Conservation (phyloP, 1,140 invertebrate genomes). For the Drosophila pallidifrons region DNA sequence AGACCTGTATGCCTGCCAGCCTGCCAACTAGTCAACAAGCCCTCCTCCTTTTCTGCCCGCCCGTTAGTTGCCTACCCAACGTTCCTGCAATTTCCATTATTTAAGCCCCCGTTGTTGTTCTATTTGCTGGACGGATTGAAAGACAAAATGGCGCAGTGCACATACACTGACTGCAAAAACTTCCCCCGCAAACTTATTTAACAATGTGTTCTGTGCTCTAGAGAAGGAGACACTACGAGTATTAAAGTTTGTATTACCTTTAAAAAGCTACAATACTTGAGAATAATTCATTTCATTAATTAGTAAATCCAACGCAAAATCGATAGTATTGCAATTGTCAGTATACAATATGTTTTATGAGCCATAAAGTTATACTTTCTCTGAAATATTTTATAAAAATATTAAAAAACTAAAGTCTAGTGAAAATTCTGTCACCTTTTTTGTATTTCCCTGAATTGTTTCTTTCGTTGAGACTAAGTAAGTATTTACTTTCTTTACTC, state of each 20-base stretch:
- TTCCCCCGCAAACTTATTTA: constrained; percentile 4
- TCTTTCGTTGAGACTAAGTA: too few relatives aligned
- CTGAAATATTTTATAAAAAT: too few relatives aligned
- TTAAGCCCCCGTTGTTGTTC: constrained; percentile 25
- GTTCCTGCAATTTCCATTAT: constrained; percentile 21
- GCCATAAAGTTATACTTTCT: too few relatives aligned
- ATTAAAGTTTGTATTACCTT: not conserved
- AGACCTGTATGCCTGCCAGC: too few relatives aligned
- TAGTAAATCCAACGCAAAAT: not conserved
- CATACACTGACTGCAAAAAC: not conserved
- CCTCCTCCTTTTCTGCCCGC: not conserved
- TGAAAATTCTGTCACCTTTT: too few relatives aligned
- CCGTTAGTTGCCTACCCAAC: not conserved
- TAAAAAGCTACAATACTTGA: not conserved
- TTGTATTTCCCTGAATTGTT: too few relatives aligned
- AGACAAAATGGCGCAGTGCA: constrained; percentile 19
- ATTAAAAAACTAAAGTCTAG: too few relatives aligned
- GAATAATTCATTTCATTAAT: not conserved
- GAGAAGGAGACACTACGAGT: not conserved
- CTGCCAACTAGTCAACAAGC: constrained; percentile 24
- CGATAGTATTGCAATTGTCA: not conserved
- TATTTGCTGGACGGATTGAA: constrained; percentile 26
- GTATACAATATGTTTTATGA: too few relatives aligned
- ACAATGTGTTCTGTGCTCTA: constrained; percentile 6
- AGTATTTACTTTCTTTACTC: too few relatives aligned